Evolutionary conservation across 2,113 vertebrate species (phyloP).

Genomic region (Lepus timidus): DNA sequence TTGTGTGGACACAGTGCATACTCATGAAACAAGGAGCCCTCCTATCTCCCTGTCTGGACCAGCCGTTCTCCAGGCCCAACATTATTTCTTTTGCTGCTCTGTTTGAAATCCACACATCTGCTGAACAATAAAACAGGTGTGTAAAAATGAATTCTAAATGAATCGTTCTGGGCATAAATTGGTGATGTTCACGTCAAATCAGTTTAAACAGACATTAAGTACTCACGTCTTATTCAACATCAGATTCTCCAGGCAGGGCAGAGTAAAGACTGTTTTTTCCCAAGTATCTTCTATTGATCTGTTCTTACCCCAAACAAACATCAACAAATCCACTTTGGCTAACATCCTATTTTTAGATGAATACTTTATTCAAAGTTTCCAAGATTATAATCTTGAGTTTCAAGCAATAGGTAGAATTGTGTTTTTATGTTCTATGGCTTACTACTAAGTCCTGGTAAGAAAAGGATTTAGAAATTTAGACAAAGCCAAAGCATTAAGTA

Average conservation of each 20-base stretch:
- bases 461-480: slow-evolving; percentile 44
- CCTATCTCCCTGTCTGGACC: not conserved
- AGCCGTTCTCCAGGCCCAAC: not conserved
- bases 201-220: slow-evolving; percentile 10
- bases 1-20: not conserved
- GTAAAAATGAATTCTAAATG: not conserved
- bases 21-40: not conserved
- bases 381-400: slow-evolving; percentile 18
- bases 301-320: slow-evolving; percentile 27
- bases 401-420: slow-evolving; percentile 43
- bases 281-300: not conserved
- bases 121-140: not conserved
- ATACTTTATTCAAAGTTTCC: not conserved
- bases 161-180: slow-evolving; percentile 1
- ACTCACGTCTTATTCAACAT: slow-evolving; percentile 5
- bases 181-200: not conserved
- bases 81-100: not conserved
- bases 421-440: slow-evolving; percentile 36
- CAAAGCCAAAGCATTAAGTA: slow-evolving; percentile 34
- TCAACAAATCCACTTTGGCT: not conserved
- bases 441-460: slow-evolving; percentile 47
- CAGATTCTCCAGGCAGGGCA: slow-evolving; percentile 12
- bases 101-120: not conserved
- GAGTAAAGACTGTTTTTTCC: slow-evolving; percentile 9
- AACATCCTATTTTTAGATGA: not conserved